Percentiles rank a stretch among this genome's conserved stretches.
Conservation (phyloP, 2,113 vertebrate species). For the Tenebrosternarchus preto region DNA sequence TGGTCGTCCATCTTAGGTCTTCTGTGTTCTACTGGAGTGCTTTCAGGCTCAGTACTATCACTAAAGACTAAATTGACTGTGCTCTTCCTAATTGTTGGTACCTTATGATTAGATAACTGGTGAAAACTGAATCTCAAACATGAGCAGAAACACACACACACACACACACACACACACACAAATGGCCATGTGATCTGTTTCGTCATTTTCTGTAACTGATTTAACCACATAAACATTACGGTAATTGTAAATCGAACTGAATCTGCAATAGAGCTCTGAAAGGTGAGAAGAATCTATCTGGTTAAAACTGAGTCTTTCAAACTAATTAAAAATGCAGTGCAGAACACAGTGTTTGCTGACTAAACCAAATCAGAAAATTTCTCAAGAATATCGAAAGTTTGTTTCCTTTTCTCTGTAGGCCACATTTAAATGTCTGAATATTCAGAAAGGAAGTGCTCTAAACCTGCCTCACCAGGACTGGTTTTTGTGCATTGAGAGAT, state of each 20-base stretch:
- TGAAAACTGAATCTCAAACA: constrained; percentile 3
- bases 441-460: constrained; percentile 29
- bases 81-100: constrained; percentile 39
- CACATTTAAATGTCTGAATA: constrained; percentile 30
- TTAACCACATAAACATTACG: constrained; percentile 35
- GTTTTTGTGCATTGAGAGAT: constrained; percentile 23
- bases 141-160: neutral
- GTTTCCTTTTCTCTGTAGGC: constrained; percentile 43
- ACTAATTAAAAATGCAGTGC: too few relatives aligned
- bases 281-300: constrained; percentile 41
- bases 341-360: constrained; percentile 64
- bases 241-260: constrained; percentile 31
- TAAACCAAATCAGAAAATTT: constrained; percentile 60
- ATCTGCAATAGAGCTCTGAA: constrained; percentile 39
- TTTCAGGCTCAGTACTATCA: neutral
- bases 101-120: constrained; percentile 33
- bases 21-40: neutral
- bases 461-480: constrained; percentile 21
- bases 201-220: neutral
- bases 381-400: constrained; percentile 52
- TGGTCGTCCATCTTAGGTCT: neutral
- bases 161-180: too few relatives aligned
- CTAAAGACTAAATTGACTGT: constrained; percentile 24
- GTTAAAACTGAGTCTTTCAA: too few relatives aligned
- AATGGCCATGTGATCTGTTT: neutral